phyloP scores from a whole-genome alignment of 35 echinoderm and acorn worm species.

The Stichopus chloronotus region DNA sequence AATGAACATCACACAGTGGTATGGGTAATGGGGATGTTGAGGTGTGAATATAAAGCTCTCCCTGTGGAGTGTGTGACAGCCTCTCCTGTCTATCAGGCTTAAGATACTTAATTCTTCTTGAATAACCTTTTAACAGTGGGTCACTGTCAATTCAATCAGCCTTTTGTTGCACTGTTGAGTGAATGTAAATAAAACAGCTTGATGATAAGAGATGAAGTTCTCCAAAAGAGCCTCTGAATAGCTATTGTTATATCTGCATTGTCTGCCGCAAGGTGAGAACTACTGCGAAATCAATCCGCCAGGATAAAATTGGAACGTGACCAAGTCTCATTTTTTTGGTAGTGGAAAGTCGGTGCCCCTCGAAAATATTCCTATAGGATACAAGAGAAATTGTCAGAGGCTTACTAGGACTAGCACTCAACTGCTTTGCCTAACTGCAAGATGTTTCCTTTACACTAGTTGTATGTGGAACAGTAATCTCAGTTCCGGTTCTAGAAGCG shows the following conservation, averaged over 20 bases:
- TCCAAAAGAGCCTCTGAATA: background rate
- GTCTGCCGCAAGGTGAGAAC: background rate
- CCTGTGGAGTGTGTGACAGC: background rate
- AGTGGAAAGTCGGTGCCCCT: too few species aligned
- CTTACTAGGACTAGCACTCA: too few species aligned
- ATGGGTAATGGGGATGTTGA: too few species aligned
- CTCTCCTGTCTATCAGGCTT: constrained; percentile 21
- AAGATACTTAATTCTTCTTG: constrained; percentile 9
- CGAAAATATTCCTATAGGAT: too few species aligned
- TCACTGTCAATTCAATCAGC: constrained; percentile 43
- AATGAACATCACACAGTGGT: too few species aligned
- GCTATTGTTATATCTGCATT: constrained; percentile 10
- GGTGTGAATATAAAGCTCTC: background rate
- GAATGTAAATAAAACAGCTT: constrained; percentile 36
- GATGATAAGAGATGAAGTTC: background rate
- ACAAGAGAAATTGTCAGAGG: too few species aligned
- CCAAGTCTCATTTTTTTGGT: background rate
- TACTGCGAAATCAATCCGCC: background rate
- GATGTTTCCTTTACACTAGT: too few species aligned
- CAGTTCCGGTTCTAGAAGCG: too few species aligned
- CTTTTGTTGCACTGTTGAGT: constrained; percentile 20
- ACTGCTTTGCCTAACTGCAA: too few species aligned
- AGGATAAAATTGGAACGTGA: background rate
- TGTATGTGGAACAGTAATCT: too few species aligned
- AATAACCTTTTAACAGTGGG: constrained; percentile 31